phyloP scores from a whole-genome alignment of 2,113 vertebrate genomes.

The Megaleporinus macrocephalus region DNA sequence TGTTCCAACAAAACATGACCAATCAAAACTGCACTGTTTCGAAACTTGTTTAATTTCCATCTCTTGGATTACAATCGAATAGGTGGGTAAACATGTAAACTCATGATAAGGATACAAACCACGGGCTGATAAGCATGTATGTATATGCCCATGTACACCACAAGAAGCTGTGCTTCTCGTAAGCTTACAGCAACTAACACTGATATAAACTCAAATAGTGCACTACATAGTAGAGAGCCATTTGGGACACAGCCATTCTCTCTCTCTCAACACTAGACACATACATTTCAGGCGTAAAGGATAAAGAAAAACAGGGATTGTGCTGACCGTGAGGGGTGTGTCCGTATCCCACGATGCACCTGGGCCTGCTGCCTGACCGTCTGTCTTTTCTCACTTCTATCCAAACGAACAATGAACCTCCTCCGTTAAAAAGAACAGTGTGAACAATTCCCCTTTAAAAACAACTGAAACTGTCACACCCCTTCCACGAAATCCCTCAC shows the following conservation, averaged over 20 bases:
- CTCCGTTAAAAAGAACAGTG: constrained; percentile 66
- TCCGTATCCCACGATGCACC: constrained; percentile 58
- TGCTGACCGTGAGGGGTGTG: constrained; percentile 3
- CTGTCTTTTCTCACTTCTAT: constrained; percentile 79
- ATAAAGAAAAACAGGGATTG: not conserved
- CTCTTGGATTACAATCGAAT: too few relatives aligned
- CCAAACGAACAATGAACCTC: constrained; percentile 76
- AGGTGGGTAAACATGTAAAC: too few relatives aligned
- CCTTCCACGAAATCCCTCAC: constrained; percentile 68
- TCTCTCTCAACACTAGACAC: not conserved
- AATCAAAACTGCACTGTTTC: too few relatives aligned
- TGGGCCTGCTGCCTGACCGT: constrained; percentile 78
- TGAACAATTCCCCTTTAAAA: constrained; percentile 69
- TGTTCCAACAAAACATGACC: too few relatives aligned
- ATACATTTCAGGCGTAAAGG: not conserved
- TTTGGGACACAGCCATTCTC: not conserved
- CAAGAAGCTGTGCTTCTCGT: too few relatives aligned
- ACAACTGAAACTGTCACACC: constrained; percentile 71
- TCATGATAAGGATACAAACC: too few relatives aligned
- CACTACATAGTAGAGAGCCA: not conserved
- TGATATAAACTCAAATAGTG: not conserved
- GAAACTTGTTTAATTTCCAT: too few relatives aligned
- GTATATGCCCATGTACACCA: too few relatives aligned
- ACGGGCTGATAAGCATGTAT: too few relatives aligned
- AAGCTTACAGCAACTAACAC: too few relatives aligned